A percentile compares a stretch with the other conserved stretches of the same genome.
phyloP scores from a whole-genome alignment of 2,888 invertebrate genomes.

The Horisme vitalbata region DNA sequence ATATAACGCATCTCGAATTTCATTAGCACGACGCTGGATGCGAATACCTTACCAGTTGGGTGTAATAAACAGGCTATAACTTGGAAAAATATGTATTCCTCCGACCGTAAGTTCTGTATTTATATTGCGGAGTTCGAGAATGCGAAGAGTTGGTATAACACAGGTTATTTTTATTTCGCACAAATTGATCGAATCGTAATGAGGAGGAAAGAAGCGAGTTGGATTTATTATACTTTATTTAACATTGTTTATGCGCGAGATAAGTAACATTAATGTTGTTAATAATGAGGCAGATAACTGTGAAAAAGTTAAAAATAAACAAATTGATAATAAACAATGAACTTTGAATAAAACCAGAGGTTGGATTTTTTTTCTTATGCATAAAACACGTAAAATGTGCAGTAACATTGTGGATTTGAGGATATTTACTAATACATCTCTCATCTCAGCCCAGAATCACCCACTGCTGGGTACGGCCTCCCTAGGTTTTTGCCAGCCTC shows the following conservation, averaged over 20 bases:
- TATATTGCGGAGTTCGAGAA: slow-evolving; percentile 36
- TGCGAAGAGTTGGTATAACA: slow-evolving; percentile 36
- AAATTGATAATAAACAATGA: slow-evolving; percentile 4
- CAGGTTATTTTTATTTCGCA: slow-evolving; percentile 21
- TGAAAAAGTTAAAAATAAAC: slow-evolving; percentile 2
- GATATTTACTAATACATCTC: too few relatives aligned
- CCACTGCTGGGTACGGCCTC: too few relatives aligned
- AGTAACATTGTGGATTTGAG: too few relatives aligned
- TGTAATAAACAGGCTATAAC: slow-evolving; percentile 53
- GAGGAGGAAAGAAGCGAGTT: slow-evolving; percentile 16
- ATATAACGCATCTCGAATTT: slow-evolving; percentile 53
- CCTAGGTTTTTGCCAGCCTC: too few relatives aligned
- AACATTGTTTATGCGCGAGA: slow-evolving; percentile 9
- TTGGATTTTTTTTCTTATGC: too few relatives aligned
- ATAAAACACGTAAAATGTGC: too few relatives aligned
- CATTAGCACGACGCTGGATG: slow-evolving; percentile 52
- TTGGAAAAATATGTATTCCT: slow-evolving; percentile 47
- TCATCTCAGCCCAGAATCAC: too few relatives aligned
- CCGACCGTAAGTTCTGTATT: slow-evolving; percentile 46
- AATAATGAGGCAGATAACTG: slow-evolving; percentile 9
- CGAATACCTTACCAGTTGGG: slow-evolving; percentile 42
- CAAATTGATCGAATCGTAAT: slow-evolving; percentile 21
- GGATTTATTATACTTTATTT: slow-evolving; percentile 14
- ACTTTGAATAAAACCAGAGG: neutral
- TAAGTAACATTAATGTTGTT: slow-evolving; percentile 15